phyloP scores from a whole-genome alignment of 2,888 invertebrate genomes.

The Tetranychus piercei region DNA sequence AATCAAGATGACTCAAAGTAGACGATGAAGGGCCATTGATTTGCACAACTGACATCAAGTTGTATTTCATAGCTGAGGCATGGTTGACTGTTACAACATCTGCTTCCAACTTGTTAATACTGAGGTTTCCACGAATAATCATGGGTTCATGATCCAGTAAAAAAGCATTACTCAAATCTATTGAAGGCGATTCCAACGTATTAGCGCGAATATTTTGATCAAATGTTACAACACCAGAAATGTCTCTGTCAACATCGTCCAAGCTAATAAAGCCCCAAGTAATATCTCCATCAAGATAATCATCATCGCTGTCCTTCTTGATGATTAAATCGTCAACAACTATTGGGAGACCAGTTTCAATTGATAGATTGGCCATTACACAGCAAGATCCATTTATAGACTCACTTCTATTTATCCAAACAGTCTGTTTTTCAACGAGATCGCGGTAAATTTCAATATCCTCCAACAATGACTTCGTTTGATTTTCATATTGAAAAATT shows the following conservation, averaged over 20 bases:
- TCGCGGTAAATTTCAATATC: too few species aligned
- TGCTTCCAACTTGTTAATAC: background rate
- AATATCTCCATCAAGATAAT: background rate
- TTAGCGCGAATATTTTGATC: background rate
- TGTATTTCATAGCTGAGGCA: background rate
- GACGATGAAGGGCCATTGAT: background rate
- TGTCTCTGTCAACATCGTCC: background rate
- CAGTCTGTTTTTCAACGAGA: background rate
- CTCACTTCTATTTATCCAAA: background rate
- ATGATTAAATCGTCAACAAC: background rate
- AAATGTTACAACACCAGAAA: background rate
- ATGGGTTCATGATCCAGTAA: background rate
- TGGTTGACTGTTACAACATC: background rate
- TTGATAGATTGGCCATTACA: background rate
- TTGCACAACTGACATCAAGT: background rate
- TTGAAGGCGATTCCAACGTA: background rate
- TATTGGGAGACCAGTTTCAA: background rate
- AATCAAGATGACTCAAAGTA: background rate
- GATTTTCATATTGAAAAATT: too few species aligned
- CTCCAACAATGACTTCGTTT: too few species aligned
- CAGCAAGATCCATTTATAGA: background rate
- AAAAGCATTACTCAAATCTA: background rate
- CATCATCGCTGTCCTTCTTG: background rate
- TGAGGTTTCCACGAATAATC: background rate
- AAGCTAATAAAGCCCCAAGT: background rate